These are phyloP conservation scores for Oenanthe oenanthe DNA, from an alignment of 2,113 vertebrate species.

Conservation along the genomic window DNA sequence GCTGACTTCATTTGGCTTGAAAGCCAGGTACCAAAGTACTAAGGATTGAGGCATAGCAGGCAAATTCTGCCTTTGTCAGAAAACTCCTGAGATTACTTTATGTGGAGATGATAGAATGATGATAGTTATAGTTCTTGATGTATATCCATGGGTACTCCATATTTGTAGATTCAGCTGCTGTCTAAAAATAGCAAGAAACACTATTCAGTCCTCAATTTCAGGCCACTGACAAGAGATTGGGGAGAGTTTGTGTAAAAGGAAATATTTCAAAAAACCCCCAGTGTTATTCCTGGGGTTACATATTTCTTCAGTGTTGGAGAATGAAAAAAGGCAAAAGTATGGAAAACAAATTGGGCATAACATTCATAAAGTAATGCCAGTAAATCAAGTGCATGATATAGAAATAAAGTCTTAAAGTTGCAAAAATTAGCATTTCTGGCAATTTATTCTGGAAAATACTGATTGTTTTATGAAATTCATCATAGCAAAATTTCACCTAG, in stretches of 20 bases:
- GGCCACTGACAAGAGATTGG: not conserved
- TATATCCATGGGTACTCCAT: not conserved
- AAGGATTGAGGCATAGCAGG: not conserved
- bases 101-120: not conserved
- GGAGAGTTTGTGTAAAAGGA: not conserved
- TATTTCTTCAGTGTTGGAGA: not conserved
- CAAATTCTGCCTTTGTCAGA: not conserved
- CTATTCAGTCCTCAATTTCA: not conserved
- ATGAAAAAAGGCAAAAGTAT: not conserved
- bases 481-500: not conserved
- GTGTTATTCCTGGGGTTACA: not conserved
- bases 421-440: not conserved
- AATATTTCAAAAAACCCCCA: not conserved
- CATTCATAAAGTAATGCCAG: not conserved
- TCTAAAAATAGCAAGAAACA: not conserved
- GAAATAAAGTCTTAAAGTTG: not conserved
- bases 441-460: not conserved
- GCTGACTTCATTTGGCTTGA: not conserved
- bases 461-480: not conserved
- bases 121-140: not conserved
- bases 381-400: not conserved
- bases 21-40: not conserved
- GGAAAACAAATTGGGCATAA: not conserved
- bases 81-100: not conserved
- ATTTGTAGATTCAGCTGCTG: not conserved